Base-by-base conservation (phyloP, 2,797 vertebrate species). In the Stomatorhinus walkeri region DNA sequence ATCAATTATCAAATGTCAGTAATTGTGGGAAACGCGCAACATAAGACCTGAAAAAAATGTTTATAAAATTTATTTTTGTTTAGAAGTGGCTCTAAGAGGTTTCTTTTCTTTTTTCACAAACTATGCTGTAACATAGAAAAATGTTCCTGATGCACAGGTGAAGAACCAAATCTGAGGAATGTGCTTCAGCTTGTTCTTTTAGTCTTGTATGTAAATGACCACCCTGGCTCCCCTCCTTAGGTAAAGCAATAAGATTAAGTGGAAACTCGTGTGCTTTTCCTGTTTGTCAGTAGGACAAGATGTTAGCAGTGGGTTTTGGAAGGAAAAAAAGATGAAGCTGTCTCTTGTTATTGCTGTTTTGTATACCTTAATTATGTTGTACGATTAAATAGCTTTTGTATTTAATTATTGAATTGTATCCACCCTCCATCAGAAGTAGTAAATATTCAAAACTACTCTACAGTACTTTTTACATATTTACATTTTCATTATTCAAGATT, bases 71-170 rank as follows among this genome's bases (percentile, higher is more conserved):
- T 2, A 19, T 91, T 32, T 49, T 92, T 81, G 86, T 91, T 89
- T 91, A 87, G 90, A 89, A 89, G 91, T 91, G 59, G 10, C 12
- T 32, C 3, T 68, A 32, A 32, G 28, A 12, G 28, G 61, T 68
- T 32, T 68, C 28, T 68, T 91, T 89, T 91, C 8, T 68, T 14
- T 43, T 43, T 79, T 19, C 36, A 79, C 36, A 79, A 79, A 43
- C 4, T 79, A 7, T 76, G 32, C 40, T 76, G 36, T 43, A 79
- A 43, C 16, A 79, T 14, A n/a, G 36, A 79, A n/a, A 79, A 40
- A 43, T 40, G 36, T 79, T 43, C 14, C n/a, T n/a, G 24, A 79
- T 43, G 72, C 72, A 79, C 5, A 40, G 68, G 68, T 8, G 9
- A 76, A 5, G 72, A 46, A 49, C 79, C 40, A 48, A 24, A 49